These are phyloP conservation scores for Propithecus coquereli DNA, from an alignment of 2,113 vertebrate species.

Conservation along the genomic window DNA sequence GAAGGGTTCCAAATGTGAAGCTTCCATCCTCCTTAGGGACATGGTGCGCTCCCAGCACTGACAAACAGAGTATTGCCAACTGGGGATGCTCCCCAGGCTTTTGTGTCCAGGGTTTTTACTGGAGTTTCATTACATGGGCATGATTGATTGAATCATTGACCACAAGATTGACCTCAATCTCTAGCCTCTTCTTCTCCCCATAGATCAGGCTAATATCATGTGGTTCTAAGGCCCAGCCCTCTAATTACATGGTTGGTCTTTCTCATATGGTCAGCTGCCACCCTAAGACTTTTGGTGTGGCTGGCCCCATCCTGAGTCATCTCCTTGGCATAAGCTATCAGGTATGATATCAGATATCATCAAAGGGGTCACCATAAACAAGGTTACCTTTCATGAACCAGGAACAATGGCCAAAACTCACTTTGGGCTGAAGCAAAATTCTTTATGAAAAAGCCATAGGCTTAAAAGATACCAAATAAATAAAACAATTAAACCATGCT, in stretches of 20 bases:
- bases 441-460: neutral
- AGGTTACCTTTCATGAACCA: neutral
- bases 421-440: neutral
- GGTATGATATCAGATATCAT: neutral
- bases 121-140: neutral
- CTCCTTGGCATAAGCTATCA: neutral
- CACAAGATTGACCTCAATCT: neutral
- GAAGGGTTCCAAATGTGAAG: neutral
- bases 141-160: neutral
- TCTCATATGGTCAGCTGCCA: neutral
- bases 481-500: neutral
- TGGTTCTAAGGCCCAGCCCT: neutral
- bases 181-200: neutral
- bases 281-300: neutral
- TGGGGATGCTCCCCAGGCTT: neutral
- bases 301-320: neutral
- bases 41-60: neutral
- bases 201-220: neutral
- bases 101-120: neutral
- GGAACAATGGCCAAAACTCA: neutral
- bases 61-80: neutral
- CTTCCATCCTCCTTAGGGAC: neutral
- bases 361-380: neutral
- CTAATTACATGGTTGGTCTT: neutral
- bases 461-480: neutral